Evolutionary conservation across 2,888 invertebrate genomes (phyloP), one percentile per base, ranked within the genome.

Genomic region (Acanthosepion pharaonis): DNA sequence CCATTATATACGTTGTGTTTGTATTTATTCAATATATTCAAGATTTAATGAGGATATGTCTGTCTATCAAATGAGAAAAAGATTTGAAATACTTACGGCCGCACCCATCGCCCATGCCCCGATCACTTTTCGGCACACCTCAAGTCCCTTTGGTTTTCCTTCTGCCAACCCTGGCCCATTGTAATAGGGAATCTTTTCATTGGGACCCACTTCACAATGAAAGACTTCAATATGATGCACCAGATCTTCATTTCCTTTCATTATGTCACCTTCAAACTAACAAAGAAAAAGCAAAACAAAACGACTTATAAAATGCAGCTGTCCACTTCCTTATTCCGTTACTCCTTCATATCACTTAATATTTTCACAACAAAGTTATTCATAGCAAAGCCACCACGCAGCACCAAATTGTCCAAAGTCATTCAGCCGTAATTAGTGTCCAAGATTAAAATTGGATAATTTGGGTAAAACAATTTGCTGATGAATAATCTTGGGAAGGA

Each of bases 91-190:
- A 93, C 93, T 93, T 95, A 97, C 98, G 96, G 96, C 95, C 25
- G 99, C 99, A 0, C 99, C 99, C 99, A 99, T 99, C 0, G 99
- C 99, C 99, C 99, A 99, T 0, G 99, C 99, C 0, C 99, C 99
- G 96, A 99, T 98, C 0, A 99, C 99, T 97, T 98, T 98, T 96
- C 98, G 98, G 97, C 99, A 99, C 25, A 98, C 98, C 97, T 98
- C 98, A 0, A 99, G 98, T 95, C 98, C 98, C 94, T 98, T 97
- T 0, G 99, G 99, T 95, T 97, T 97, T 6, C 96, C 96, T 78
- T 98, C 97, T 94, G 98, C 98, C 96, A 98, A 98, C 97, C 99
- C 99, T 92, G 98, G 98, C 0, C 99, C 99, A 95, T 98, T 97
- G 97, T 99, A 99, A 51, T 98, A 97, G 0, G 99, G 98, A 91